Base-by-base conservation (phyloP, 92 coral and sea anemone genomes). In the Desmophyllum pertusum region DNA sequence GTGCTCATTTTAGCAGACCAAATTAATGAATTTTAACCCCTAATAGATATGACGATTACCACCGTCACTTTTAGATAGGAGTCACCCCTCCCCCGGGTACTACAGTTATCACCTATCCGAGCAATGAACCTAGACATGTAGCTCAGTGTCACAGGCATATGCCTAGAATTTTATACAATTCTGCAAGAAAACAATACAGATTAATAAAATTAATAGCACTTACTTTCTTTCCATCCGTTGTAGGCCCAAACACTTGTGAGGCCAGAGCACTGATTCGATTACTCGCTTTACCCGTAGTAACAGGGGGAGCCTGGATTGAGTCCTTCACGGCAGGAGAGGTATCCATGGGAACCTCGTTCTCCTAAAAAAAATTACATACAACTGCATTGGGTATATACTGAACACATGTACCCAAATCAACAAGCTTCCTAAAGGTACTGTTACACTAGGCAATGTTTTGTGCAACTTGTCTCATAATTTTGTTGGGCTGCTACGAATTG, bases 211-310 rank as follows among this genome's bases (percentile, higher is more conserved):
- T 13, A 71, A 27, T 25, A 25, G 64, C 70, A 77, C 79, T 84
- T 19, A 67, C 66, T 38, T 74, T 76, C 59, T 83, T 82, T 23
- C 69, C 64, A 17, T 74, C 85, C 15, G 78, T 84, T 51, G 84
- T 88, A 10, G 87, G 84, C 41, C 99, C 99, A 87, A 94, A 96
- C 73, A 93, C 99, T 81, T 91, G 97, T 21, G 83, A 94, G 3
- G 99, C 99, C 67, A 96, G 82, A 59, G 79, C 85, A 69, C 91
- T 92, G 75, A 96, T 96, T n/a, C 94, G 85, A 62, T 92, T 92
- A 73, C 98, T 94, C 15, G 99, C 84, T 37, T 94, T 96, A 0
- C 83, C 92, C 9, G 86, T 84, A 10, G 90, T 93, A 21, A 81
- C 90, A 33, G 91, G 61, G 18, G 86, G 86, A 43, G 86, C 64